phyloP scores from a whole-genome alignment of 2,888 invertebrate species.

The Pollenia amentaria region DNA sequence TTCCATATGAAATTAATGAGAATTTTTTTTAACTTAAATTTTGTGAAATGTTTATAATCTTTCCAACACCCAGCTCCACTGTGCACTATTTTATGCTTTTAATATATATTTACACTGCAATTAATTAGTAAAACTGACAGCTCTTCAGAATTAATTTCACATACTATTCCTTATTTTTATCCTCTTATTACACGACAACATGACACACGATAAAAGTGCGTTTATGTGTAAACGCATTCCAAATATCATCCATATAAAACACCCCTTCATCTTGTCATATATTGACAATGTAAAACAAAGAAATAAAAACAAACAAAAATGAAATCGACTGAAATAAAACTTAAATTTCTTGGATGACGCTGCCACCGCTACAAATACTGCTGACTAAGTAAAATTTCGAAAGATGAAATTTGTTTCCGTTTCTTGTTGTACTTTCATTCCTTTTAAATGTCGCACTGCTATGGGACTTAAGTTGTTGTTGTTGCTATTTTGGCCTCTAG shows the following conservation, averaged over 20 bases:
- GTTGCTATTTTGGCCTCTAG: constrained; percentile 58
- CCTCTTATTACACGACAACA: neutral
- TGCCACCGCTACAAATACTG: constrained; percentile 27
- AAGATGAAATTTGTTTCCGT: constrained; percentile 68
- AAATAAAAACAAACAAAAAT: constrained; percentile 21
- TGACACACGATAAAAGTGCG: constrained; percentile 41
- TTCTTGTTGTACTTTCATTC: constrained; percentile 42
- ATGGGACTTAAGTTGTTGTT: constrained; percentile 20
- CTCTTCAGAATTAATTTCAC: constrained; percentile 73
- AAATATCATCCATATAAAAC: constrained; percentile 10
- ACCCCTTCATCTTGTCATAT: constrained; percentile 39
- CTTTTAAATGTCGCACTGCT: constrained; percentile 22
- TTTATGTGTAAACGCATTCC: constrained; percentile 24
- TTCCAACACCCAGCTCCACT: neutral
- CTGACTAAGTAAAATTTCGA: constrained; percentile 46
- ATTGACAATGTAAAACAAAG: constrained; percentile 55
- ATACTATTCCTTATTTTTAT: constrained; percentile 62
- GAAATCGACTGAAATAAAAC: constrained; percentile 41
- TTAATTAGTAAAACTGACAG: constrained; percentile 74
- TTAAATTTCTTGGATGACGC: constrained; percentile 55
- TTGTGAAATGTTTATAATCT: neutral
- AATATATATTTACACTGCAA: constrained; percentile 57
- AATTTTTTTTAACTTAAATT: too few species aligned
- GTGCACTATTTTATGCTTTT: constrained; percentile 33
- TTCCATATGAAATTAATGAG: too few species aligned